Evolutionary conservation across 1,140 invertebrate species (phyloP).

Genomic region (Calycopis cecrops): DNA sequence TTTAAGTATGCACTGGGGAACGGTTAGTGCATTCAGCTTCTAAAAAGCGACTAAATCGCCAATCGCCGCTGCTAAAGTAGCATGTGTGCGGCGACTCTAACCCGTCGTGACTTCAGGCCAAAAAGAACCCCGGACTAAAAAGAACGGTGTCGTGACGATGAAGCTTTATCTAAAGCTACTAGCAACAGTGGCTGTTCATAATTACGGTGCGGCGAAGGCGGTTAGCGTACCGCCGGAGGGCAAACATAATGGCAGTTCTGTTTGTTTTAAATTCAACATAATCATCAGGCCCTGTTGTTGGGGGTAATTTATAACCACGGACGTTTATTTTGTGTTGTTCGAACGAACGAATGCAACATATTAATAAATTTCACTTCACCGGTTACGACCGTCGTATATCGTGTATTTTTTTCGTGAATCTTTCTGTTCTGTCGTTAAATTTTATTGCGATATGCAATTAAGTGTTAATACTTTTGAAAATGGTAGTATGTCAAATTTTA

Average conservation of each 20-base stretch:
- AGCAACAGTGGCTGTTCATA: conserved; percentile 12
- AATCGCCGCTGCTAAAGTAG: too few species aligned
- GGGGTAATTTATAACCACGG: conserved; percentile 22
- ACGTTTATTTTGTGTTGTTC: background rate
- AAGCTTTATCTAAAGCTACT: conserved; percentile 29
- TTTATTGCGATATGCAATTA: conserved; percentile 1
- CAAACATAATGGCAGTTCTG: conserved; percentile 29
- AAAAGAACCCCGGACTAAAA: conserved; percentile 30
- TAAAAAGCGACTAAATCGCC: too few species aligned
- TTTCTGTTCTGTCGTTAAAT: background rate
- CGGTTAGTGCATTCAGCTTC: too few species aligned
- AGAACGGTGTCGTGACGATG: conserved; percentile 24
- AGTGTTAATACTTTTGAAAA: too few species aligned
- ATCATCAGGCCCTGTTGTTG: conserved; percentile 33
- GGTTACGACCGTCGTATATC: too few species aligned
- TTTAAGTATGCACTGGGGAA: too few species aligned
- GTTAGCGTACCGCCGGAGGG: conserved; percentile 15
- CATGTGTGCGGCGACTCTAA: too few species aligned
- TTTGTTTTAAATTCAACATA: conserved; percentile 63
- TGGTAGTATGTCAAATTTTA: too few species aligned
- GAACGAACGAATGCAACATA: too few species aligned
- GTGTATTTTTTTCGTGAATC: too few species aligned
- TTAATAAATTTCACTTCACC: too few species aligned
- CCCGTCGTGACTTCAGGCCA: too few species aligned
- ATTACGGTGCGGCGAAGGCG: conserved; percentile 13